Evolutionary conservation across 2,797 vertebrate genomes (phyloP), one percentile per base, ranked within the genome.

Genomic region (Macrochelys suwanniensis): DNA sequence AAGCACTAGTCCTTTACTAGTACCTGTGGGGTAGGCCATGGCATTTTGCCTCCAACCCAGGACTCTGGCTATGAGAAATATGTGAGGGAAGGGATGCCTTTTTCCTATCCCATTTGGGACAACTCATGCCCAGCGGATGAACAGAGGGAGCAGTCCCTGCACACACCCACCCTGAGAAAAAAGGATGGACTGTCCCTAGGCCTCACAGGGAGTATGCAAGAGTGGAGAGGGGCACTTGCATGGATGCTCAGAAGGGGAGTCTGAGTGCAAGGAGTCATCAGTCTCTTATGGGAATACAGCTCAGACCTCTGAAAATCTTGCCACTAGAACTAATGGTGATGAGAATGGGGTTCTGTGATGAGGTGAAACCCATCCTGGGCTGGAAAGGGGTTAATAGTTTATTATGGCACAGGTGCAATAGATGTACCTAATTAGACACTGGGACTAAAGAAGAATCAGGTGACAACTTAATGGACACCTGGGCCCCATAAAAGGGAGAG

Each of bases 311-410:
- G 57, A 59, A 12, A 59, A 59, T 31, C 57, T 31, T 31, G 26
- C 57, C 12, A 13, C 26, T 47, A 51, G 80, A 93, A 54, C 4
- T 23, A 49, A 10, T 5, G 2, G 11, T 37, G 77, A 28, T 82
- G 53, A 82, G 1, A 33, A 0, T 0, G 0, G 2, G 25, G 51
- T 74, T 80, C 68, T 57, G 25, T 57, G 56, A 26, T 28, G 56
- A 57, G 51, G 51, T 53, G 51, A 53, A 53, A 53, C 56, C 56
- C 56, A 25, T 11, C 54, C 25, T 26, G 25, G 23, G 56, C 10
- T 57, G 23, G 56, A 26, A 57, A 59, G 57, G 57, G 6, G 26
- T 13, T 31, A 31, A 59, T 5, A 28, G 26, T 59, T 59, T 28
- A 54, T 25, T 23, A 25, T 59, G 26, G 57, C 57, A 59, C 28